These are phyloP conservation scores for Sebastes vulpes DNA, from an alignment of 2,797 vertebrate species.

Conservation along the genomic window DNA sequence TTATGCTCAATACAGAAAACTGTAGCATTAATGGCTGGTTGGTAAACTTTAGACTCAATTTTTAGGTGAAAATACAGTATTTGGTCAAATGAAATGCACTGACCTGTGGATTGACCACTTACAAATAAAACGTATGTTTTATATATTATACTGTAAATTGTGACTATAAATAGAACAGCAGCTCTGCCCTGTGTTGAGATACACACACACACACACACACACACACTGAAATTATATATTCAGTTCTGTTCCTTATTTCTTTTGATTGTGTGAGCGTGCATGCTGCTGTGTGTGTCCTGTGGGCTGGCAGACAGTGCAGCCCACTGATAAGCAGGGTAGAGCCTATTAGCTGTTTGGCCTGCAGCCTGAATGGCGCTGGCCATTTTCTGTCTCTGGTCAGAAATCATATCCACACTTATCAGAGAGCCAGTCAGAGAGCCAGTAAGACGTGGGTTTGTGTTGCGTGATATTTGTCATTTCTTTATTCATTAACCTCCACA, in stretches of 20 bases:
- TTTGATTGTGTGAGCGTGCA: neutral
- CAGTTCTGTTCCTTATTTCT: conserved; percentile 16
- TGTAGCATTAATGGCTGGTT: neutral
- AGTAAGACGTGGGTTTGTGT: conserved; percentile 18
- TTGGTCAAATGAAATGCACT: neutral
- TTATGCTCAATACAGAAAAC: neutral
- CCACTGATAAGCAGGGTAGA: conserved; percentile 65
- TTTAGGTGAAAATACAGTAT: neutral
- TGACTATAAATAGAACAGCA: neutral
- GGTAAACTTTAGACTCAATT: neutral
- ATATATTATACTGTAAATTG: neutral
- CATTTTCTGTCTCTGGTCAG: conserved; percentile 61
- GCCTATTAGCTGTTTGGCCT: conserved; percentile 69
- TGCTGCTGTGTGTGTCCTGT: conserved; percentile 8
- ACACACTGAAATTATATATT: conserved; percentile 15
- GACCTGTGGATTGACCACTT: neutral
- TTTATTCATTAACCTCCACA: conserved; percentile 47
- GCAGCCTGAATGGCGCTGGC: conserved; percentile 55
- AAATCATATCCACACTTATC: conserved; percentile 40
- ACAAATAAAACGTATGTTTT: neutral
- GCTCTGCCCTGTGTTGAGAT: neutral
- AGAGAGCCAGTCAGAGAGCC: conserved; percentile 20
- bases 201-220: neutral
- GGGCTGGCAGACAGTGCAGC: conserved; percentile 47
- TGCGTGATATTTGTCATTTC: conserved; percentile 24